Evolutionary conservation across 2,888 invertebrate genomes (phyloP).

Genomic region (Alitta virens): DNA sequence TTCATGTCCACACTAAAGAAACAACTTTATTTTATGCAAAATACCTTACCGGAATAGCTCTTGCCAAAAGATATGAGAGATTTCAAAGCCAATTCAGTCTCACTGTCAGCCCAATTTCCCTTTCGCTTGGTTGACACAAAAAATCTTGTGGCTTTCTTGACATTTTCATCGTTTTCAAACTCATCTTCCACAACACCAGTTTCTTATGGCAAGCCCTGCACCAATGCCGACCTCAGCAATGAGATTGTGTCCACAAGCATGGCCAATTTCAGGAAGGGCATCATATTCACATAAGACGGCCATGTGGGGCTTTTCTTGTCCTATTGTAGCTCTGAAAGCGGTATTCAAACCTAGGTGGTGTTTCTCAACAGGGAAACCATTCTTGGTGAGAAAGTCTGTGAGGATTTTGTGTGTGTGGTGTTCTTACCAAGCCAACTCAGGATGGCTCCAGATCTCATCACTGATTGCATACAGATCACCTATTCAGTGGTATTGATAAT

Average conservation of each 20-base stretch:
- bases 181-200: too few relatives aligned
- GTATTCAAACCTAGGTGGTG: neutral
- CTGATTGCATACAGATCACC: too few relatives aligned
- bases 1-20: too few relatives aligned
- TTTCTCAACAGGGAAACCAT: neutral
- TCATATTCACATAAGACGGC: neutral
- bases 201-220: neutral
- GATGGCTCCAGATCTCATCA: slow-evolving; percentile 46
- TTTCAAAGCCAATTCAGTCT: slow-evolving; percentile 64
- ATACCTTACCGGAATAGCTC: slow-evolving; percentile 15
- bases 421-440: slow-evolving; percentile 46
- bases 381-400: slow-evolving; percentile 29
- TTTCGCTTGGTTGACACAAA: slow-evolving; percentile 59
- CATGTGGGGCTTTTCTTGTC: neutral
- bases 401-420: slow-evolving; percentile 36
- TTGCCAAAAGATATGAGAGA: slow-evolving; percentile 51
- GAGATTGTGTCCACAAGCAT: slow-evolving; percentile 1
- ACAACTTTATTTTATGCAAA: too few relatives aligned
- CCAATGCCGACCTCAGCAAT: neutral
- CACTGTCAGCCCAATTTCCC: slow-evolving; percentile 67
- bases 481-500: too few relatives aligned
- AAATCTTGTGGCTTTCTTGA: too few relatives aligned
- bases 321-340: neutral
- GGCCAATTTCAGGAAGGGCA: neutral
- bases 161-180: too few relatives aligned